Conservation (phyloP, 2,113 vertebrate genomes). For the Atractosteus spatula region DNA sequence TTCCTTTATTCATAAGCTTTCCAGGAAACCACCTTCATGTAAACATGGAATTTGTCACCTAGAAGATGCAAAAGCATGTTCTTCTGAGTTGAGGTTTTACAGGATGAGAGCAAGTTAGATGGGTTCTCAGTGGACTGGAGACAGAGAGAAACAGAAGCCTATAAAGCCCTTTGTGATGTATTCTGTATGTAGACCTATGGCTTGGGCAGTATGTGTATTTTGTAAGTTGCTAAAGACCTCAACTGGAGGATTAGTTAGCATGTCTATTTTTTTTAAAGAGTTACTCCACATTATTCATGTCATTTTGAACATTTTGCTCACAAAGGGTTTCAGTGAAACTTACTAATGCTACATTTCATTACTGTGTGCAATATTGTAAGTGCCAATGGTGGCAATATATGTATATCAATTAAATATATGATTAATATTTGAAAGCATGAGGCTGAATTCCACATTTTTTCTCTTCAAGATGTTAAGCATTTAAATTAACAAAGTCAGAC, state of each 20-base stretch:
- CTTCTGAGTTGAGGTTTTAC: constrained; percentile 39
- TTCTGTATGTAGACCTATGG: constrained; percentile 37
- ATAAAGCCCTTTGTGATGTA: constrained; percentile 42
- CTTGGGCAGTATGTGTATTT: constrained; percentile 59
- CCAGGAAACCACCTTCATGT: constrained; percentile 71
- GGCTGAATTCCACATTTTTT: constrained; percentile 74
- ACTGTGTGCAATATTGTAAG: constrained; percentile 19
- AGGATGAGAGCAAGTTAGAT: constrained; percentile 36
- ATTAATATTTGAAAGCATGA: constrained; percentile 77
- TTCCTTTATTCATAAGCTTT: constrained; percentile 48
- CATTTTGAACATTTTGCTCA: constrained; percentile 62
- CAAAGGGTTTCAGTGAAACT: constrained; percentile 43
- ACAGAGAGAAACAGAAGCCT: constrained; percentile 24
- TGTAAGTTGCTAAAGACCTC: constrained; percentile 55
- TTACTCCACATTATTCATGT: constrained; percentile 71
- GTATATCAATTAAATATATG: constrained; percentile 49
- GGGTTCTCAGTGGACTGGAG: constrained; percentile 32
- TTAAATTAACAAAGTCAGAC: constrained; percentile 54
- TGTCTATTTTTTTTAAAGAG: constrained; percentile 52
- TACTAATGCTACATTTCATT: constrained; percentile 45
- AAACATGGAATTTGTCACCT: constrained; percentile 69
- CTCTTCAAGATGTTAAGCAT: constrained; percentile 60
- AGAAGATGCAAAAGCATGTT: constrained; percentile 54
- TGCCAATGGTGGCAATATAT: constrained; percentile 3
- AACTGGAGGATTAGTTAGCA: constrained; percentile 61